Evolutionary conservation across 1,140 invertebrate genomes (phyloP), one percentile per base, ranked within the genome.

Genomic region (Platorchestia sp.): DNA sequence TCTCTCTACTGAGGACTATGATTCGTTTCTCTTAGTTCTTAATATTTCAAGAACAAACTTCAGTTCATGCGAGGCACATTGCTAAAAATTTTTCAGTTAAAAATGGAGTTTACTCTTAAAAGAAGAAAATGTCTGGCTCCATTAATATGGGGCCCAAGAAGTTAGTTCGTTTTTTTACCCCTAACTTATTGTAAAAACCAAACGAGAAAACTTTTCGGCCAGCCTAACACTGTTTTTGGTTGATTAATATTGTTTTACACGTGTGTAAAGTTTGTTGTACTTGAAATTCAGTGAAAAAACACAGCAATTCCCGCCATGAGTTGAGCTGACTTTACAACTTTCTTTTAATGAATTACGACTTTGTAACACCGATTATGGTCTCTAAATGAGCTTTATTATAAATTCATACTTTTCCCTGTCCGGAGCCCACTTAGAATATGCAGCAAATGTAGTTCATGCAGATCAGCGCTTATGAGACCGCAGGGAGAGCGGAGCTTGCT

Each of bases 361-460:
- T 89, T 89, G 27, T 89, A 89, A 43, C 43, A 42, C 87, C 14
- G 87, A 89, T 89, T 19, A 44, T 44, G 43, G 87, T 89, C 27
- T 89, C 87, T 43, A 89, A 89, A 89, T 14, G 41, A 89, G 59
- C 87, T 44, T 16, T 42, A 42, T 89, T 89, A 89, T 89, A 89
- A 42, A 89, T 89, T 89, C 87, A 89, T 89, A 44, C 41, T 27
- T 89, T 42, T 89, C 87, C 42, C 41, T 42, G 87, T 44, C 36
- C 87, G 87, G 3, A 14, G 87, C n/a, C 87, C 87, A 89, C 42
- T 16, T 89, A 89, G 16, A 89, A 42, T 75, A 27, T 89, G 27
- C 41, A 89, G 87, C 43, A 27, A 44, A 89, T 89, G 87, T 89
- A 89, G 87, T 89, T 89, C 87, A 89, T 89, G 87, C 87, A 89